Evolutionary conservation across 2,888 invertebrate species (phyloP).

Genomic region (Aleiodes alternator): DNA sequence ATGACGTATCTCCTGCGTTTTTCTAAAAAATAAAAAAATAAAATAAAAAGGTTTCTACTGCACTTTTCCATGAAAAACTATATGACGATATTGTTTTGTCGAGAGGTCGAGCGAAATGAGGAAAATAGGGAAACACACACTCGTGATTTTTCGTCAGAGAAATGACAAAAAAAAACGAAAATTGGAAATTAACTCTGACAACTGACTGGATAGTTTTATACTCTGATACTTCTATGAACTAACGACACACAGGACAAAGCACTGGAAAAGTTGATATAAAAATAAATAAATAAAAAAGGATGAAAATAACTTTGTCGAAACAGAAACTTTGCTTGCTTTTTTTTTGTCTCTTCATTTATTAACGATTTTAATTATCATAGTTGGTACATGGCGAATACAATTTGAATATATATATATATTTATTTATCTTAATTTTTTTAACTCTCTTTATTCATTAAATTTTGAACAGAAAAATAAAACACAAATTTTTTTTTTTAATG

Average conservation of each 20-base stretch:
- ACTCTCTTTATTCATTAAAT: slow-evolving; percentile 47
- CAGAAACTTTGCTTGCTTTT: background rate
- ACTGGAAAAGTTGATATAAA: background rate
- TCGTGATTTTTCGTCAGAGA: slow-evolving; percentile 6
- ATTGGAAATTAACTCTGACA: slow-evolving; percentile 30
- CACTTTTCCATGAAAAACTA: too few relatives aligned
- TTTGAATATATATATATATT: slow-evolving; percentile 52
- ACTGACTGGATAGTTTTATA: slow-evolving; percentile 6
- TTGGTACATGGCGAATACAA: slow-evolving; percentile 53
- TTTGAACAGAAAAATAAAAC: slow-evolving; percentile 53
- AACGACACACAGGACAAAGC: background rate
- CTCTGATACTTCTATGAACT: slow-evolving; percentile 5
- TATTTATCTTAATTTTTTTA: slow-evolving; percentile 27
- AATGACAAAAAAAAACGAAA: slow-evolving; percentile 4
- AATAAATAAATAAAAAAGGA: too few relatives aligned
- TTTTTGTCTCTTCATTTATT: slow-evolving; percentile 37
- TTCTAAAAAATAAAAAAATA: too few relatives aligned
- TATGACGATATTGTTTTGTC: slow-evolving; percentile 24
- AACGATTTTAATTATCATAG: slow-evolving; percentile 49
- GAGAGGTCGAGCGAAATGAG: background rate
- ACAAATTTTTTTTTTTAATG: slow-evolving; percentile 53
- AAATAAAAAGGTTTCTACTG: too few relatives aligned
- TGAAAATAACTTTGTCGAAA: background rate
- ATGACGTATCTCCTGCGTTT: slow-evolving; percentile 45
- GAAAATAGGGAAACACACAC: background rate